These are phyloP conservation scores for Hirundichthys speculiger DNA, from an alignment of 2,113 vertebrate species.

Conservation along the genomic window DNA sequence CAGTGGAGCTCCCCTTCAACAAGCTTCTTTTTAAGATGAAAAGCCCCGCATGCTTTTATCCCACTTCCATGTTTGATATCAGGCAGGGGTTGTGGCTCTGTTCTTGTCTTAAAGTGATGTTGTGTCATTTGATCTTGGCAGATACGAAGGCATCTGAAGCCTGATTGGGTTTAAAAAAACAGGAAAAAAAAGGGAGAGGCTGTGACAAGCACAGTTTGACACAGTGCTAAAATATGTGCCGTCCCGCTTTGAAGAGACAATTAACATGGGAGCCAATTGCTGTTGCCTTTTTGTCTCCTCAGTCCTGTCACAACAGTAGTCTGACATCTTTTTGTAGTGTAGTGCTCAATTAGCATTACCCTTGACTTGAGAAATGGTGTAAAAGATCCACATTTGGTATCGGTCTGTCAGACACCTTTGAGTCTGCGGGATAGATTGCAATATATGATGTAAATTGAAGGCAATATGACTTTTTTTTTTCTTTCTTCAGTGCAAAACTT, in stretches of 20 bases:
- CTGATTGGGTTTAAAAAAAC: conserved; percentile 59
- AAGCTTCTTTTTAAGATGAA: conserved; percentile 75
- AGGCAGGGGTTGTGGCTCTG: conserved; percentile 62
- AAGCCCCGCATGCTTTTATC: conserved; percentile 64
- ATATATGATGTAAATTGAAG: conserved; percentile 40
- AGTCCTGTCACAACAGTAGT: conserved; percentile 58
- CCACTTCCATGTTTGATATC: conserved; percentile 72
- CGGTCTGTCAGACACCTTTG: conserved; percentile 35
- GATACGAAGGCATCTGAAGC: conserved; percentile 72
- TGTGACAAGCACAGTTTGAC: conserved; percentile 55
- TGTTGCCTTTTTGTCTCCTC: conserved; percentile 53
- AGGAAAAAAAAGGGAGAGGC: conserved; percentile 31
- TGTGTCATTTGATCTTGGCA: conserved; percentile 76
- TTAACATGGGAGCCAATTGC: conserved; percentile 73
- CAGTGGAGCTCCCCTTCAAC: conserved; percentile 62
- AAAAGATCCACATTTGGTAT: conserved; percentile 36
- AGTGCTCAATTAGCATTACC: conserved; percentile 65
- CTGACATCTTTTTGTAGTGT: conserved; percentile 67
- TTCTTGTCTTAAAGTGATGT: conserved; percentile 73
- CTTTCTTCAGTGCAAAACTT: conserved; percentile 10
- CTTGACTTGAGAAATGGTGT: conserved; percentile 52
- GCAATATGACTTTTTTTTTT: conserved; percentile 17
- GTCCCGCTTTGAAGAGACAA: conserved; percentile 70
- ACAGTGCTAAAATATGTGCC: conserved; percentile 53
- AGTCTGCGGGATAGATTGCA: neutral